Percentiles rank a stretch among this genome's conserved stretches.
These are phyloP conservation scores for Pseudonaja textilis DNA, from an alignment of 2,113 vertebrate species.

Conservation along the genomic window DNA sequence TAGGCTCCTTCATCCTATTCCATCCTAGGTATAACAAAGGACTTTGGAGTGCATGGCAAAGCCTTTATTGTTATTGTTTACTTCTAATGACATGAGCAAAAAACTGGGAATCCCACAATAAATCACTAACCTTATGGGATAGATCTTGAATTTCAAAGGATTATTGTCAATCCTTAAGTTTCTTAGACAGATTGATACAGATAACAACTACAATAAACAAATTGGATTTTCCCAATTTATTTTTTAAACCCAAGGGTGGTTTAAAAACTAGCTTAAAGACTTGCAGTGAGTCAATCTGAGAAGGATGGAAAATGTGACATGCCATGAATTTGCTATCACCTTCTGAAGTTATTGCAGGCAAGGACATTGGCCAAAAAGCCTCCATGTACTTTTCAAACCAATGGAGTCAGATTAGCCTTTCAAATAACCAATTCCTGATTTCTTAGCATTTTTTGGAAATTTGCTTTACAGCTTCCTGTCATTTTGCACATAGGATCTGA, in stretches of 20 bases:
- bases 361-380: not conserved
- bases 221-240: not conserved
- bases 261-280: not conserved
- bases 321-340: not conserved
- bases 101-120: not conserved
- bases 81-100: not conserved
- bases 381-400: not conserved
- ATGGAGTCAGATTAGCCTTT: not conserved
- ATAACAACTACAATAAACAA: not conserved
- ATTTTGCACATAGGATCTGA: not conserved
- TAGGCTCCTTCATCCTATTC: not conserved
- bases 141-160: not conserved
- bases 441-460: not conserved
- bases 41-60: not conserved
- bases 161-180: not conserved
- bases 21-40: not conserved
- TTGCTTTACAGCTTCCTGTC: not conserved
- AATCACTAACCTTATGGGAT: not conserved
- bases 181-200: not conserved
- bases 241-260: too few species aligned
- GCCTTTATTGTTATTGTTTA: not conserved
- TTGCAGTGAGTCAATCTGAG: not conserved
- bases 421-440: not conserved
- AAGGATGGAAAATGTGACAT: not conserved
- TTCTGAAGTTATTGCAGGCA: too few species aligned